These are phyloP conservation scores for Agrotis ipsilon DNA, from an alignment of 2,888 invertebrate genomes.

Conservation along the genomic window DNA sequence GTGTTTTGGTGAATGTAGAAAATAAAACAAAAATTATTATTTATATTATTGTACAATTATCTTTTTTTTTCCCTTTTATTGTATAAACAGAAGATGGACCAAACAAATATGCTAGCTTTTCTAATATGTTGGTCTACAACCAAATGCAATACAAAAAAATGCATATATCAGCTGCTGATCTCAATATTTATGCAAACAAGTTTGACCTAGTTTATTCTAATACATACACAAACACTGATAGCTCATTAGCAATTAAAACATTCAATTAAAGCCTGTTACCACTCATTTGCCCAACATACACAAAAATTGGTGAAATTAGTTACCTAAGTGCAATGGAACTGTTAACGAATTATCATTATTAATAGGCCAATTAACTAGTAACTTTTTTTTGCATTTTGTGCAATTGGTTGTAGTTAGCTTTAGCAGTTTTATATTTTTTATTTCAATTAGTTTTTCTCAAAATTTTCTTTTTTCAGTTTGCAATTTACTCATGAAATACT, in stretches of 20 bases:
- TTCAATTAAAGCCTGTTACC: slow-evolving; percentile 19
- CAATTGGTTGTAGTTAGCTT: too few species aligned
- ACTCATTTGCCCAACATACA: slow-evolving; percentile 4
- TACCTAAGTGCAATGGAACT: slow-evolving; percentile 22
- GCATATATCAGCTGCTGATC: too few species aligned
- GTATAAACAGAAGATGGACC: background rate
- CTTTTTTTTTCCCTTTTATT: background rate
- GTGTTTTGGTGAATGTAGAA: background rate
- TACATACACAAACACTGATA: background rate
- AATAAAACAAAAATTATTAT: background rate
- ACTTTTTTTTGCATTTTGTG: background rate
- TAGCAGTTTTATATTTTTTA: too few species aligned
- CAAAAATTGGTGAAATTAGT: slow-evolving; percentile 27
- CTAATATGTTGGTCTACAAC: too few species aligned
- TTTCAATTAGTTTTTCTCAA: too few species aligned
- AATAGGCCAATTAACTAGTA: background rate
- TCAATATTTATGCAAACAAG: background rate
- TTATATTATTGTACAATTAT: background rate
- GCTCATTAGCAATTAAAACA: background rate
- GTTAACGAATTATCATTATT: slow-evolving; percentile 15
- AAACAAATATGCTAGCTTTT: too few species aligned
- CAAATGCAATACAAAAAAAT: too few species aligned
- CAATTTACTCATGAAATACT: too few species aligned
- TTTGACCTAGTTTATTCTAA: background rate
- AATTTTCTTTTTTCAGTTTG: too few species aligned